Evolutionary conservation across 1,140 invertebrate species (phyloP).

Genomic region (Achatina immaculata): DNA sequence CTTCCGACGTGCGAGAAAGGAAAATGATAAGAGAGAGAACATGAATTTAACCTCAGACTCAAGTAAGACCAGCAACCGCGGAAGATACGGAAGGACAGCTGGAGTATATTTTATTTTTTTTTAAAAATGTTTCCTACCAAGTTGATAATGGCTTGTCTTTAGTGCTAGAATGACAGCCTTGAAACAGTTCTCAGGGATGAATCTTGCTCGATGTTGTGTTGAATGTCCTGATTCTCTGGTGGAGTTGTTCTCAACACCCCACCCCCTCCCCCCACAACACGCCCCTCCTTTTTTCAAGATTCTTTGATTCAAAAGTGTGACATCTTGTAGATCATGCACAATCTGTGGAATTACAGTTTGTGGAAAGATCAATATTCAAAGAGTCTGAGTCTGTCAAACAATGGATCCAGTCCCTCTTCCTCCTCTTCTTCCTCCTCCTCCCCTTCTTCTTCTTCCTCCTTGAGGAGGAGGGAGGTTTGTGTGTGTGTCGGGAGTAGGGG

Average conservation of each 20-base stretch:
- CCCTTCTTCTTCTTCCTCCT: no score
- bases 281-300: not conserved
- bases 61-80: not conserved
- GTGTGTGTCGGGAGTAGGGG: no score
- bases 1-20: not conserved
- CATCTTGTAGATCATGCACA: not conserved
- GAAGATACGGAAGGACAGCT: no score
- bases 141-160: not conserved
- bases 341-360: no score
- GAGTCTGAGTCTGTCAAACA: no score
- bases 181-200: not conserved
- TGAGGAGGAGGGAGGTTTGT: no score
- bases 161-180: not conserved
- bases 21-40: not conserved
- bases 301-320: not conserved
- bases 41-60: not conserved
- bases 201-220: not conserved
- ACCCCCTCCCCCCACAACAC: no score
- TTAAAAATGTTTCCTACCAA: not conserved
- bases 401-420: no score
- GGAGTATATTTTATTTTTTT: slow-evolving; percentile 5
- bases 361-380: no score
- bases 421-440: no score
- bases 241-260: no score
- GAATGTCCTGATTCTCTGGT: not conserved